phyloP scores from a whole-genome alignment of 2,888 invertebrate species.

The Cactoblastis cactorum region DNA sequence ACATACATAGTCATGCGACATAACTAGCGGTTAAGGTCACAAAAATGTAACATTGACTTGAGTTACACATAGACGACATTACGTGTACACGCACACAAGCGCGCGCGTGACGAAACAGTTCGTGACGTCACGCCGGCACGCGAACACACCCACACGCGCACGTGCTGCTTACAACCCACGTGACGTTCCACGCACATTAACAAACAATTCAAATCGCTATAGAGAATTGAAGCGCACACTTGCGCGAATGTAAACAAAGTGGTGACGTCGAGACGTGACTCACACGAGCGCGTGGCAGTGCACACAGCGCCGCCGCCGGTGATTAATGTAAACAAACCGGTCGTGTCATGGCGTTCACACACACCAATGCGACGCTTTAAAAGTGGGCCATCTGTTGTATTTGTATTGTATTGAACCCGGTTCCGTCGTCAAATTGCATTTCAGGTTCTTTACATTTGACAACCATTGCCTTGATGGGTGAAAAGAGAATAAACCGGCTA shows the following conservation, averaged over 20 bases:
- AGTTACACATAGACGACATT: constrained; percentile 42
- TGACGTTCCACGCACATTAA: constrained; percentile 53
- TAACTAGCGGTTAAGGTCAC: constrained; percentile 71
- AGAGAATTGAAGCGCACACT: constrained; percentile 37
- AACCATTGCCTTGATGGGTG: background rate
- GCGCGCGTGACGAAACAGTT: constrained; percentile 48
- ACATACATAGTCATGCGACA: constrained; percentile 47
- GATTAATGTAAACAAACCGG: constrained; percentile 77
- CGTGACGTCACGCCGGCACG: constrained; percentile 71
- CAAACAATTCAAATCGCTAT: constrained; percentile 27
- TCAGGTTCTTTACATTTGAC: constrained; percentile 5
- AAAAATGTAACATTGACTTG: constrained; percentile 75
- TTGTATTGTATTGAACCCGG: constrained; percentile 47
- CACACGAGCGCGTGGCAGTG: constrained; percentile 47
- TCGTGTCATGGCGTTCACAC: constrained; percentile 39
- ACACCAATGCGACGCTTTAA: constrained; percentile 34
- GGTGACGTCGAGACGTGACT: constrained; percentile 70
- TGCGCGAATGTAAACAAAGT: constrained; percentile 67
- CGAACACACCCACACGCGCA: constrained; percentile 72
- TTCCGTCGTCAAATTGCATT: constrained; percentile 16
- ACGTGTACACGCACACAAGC: constrained; percentile 37
- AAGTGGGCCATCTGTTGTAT: constrained; percentile 65
- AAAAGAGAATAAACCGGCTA: background rate
- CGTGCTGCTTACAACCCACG: constrained; percentile 46
- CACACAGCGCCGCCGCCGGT: constrained; percentile 45